Conservation (phyloP, 2,888 invertebrate genomes). For the Drosophila birchii region DNA sequence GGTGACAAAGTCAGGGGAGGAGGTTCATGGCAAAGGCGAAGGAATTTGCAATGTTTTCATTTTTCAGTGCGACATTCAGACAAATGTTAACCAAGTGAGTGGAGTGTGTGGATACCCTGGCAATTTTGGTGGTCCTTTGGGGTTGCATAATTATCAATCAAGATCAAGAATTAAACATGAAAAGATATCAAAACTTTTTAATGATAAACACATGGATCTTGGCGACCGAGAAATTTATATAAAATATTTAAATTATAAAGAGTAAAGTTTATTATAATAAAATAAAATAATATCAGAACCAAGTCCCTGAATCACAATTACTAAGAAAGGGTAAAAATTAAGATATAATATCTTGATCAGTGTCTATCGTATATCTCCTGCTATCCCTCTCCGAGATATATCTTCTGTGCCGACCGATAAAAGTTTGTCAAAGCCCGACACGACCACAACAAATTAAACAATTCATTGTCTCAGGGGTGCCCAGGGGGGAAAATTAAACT, state of each 20-base stretch:
- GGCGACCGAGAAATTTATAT: background rate
- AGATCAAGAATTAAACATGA: background rate
- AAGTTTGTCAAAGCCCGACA: constrained; percentile 40
- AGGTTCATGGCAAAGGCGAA: constrained; percentile 40
- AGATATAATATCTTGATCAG: background rate
- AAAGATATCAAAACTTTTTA: too few species aligned
- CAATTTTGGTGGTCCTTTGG: background rate
- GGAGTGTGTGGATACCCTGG: constrained; percentile 1
- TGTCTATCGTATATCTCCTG: constrained; percentile 2
- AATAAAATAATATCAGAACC: background rate
- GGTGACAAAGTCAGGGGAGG: constrained; percentile 12
- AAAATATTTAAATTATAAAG: background rate
- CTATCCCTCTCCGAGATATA: background rate
- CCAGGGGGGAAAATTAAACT: constrained; percentile 47
- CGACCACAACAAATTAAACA: constrained; percentile 64
- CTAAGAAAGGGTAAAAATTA: background rate
- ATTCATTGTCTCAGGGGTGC: constrained; percentile 64
- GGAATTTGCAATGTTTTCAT: constrained; percentile 68
- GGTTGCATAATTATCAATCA: background rate
- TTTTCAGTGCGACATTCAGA: constrained; percentile 62
- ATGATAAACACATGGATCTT: too few species aligned
- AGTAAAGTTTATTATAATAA: background rate
- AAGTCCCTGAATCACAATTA: background rate
- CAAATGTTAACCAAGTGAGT: constrained; percentile 42
- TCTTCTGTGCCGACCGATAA: constrained; percentile 16